These are phyloP conservation scores for Lydus trimaculatus DNA, from an alignment of 2,888 invertebrate genomes.

Conservation along the genomic window DNA sequence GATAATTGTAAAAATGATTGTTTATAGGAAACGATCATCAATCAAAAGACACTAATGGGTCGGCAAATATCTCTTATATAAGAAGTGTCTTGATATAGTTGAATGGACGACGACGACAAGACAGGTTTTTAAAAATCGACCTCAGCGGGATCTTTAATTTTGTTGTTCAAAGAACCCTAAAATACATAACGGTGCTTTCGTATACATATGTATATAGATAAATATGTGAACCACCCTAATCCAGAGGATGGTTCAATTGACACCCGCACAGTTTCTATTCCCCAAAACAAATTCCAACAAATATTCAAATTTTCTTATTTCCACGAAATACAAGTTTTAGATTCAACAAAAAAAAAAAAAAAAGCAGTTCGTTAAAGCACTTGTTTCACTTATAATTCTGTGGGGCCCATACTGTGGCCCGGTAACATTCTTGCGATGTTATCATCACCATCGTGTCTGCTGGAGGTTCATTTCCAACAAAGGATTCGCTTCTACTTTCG, in stretches of 20 bases:
- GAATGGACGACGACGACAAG: constrained; percentile 8
- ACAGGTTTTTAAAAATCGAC: constrained; percentile 7
- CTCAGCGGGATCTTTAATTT: constrained; percentile 7
- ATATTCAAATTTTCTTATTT: background rate
- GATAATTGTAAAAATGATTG: constrained; percentile 35
- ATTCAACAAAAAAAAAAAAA: background rate
- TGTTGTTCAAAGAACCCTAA: background rate
- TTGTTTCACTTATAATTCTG: background rate
- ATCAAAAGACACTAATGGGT: constrained; percentile 42
- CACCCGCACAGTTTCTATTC: no score
- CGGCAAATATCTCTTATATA: constrained; percentile 41
- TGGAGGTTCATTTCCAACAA: constrained; percentile 1
- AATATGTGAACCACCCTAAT: background rate
- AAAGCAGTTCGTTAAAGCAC: background rate
- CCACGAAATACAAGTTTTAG: background rate
- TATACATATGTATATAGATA: no score
- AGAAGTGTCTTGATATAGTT: constrained; percentile 30
- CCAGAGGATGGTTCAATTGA: background rate
- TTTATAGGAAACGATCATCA: constrained; percentile 34
- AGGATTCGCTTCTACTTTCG: background rate
- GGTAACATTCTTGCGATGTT: constrained; percentile 4
- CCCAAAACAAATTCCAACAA: no score
- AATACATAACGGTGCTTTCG: background rate
- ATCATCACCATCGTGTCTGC: background rate
- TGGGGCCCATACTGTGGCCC: constrained; percentile 4